Evolutionary conservation across 1,140 invertebrate genomes (phyloP), one percentile per base, ranked within the genome.

Genomic region (Apis florea): DNA sequence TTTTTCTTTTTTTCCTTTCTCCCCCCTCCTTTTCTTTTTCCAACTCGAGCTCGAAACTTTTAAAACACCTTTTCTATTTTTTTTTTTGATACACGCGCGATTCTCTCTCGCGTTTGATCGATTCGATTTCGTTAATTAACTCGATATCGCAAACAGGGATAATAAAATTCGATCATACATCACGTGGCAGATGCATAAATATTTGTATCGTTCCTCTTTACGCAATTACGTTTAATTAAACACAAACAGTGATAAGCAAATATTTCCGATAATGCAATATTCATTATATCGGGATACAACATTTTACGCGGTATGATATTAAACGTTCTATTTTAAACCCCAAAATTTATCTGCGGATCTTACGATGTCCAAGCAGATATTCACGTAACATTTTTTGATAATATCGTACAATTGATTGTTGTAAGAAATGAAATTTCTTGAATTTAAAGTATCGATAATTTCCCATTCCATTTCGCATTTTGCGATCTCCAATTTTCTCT

Each of bases 61-160:
- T 19, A 11, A 49, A 67, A 21, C 47, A n/a, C 40, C 12, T 61
- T 61, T n/a, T 15, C 13, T 3, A 24, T 5, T 21, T 1, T 61
- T 21, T 1, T 61, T 26, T 63, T 26, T 31, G 24, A 6, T 11
- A 21, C 19, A 15, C 6, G 8, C 13, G 2, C 21, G 21, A 40
- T 19, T 9, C 15, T 15, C 40, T 31, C 17, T 17, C 40, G 11
- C 40, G 11, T 24, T 24, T 12, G 5, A 2, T 17, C 12, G 15
- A 19, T 51, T 69, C 67, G n/a, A 49, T 51, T 24, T 17, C 47
- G 47, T 69, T 69, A 69, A 69, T 69, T 69, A 69, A 69, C 47
- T 24, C 12, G 40, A 19, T 51, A 51, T 8, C 15, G 15, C 24
- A 49, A 51, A 69, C 12, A 51, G 26, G 6, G 12, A 21, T n/a